Conservation (phyloP, 2,888 invertebrate species). For the Doris montereyensis region DNA sequence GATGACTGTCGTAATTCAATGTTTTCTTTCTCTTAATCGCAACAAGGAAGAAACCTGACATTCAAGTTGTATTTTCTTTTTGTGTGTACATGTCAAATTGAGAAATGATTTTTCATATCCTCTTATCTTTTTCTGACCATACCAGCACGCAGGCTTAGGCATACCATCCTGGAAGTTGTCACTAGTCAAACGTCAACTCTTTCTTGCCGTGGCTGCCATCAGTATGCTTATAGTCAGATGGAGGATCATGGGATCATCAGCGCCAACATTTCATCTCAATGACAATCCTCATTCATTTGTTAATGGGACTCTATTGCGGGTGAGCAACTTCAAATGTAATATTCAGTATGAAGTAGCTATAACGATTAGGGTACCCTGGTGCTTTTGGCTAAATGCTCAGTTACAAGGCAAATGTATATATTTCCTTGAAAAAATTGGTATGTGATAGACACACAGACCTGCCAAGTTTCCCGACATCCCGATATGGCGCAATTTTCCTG, state of each 20-base stretch:
- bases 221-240: slow-evolving; percentile 80
- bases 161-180: slow-evolving; percentile 53
- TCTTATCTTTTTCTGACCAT: too few relatives aligned
- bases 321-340: slow-evolving; percentile 64
- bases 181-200: slow-evolving; percentile 74
- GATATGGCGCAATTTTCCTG: too few relatives aligned
- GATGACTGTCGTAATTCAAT: too few relatives aligned
- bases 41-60: too few relatives aligned
- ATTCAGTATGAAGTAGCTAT: background rate
- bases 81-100: too few relatives aligned
- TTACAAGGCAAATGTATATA: background rate
- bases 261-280: slow-evolving; percentile 84
- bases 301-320: slow-evolving; percentile 78
- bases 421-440: too few relatives aligned
- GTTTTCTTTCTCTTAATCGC: too few relatives aligned
- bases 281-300: slow-evolving; percentile 95
- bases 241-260: slow-evolving; percentile 83
- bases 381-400: background rate
- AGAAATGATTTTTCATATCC: too few relatives aligned
- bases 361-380: background rate
- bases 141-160: too few relatives aligned
- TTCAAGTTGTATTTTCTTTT: too few relatives aligned
- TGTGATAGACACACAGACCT: too few relatives aligned
- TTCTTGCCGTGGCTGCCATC: slow-evolving; percentile 75
- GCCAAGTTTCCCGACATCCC: too few relatives aligned